phyloP scores from a whole-genome alignment of 2,888 invertebrate species.

The Campoplex capitator region DNA sequence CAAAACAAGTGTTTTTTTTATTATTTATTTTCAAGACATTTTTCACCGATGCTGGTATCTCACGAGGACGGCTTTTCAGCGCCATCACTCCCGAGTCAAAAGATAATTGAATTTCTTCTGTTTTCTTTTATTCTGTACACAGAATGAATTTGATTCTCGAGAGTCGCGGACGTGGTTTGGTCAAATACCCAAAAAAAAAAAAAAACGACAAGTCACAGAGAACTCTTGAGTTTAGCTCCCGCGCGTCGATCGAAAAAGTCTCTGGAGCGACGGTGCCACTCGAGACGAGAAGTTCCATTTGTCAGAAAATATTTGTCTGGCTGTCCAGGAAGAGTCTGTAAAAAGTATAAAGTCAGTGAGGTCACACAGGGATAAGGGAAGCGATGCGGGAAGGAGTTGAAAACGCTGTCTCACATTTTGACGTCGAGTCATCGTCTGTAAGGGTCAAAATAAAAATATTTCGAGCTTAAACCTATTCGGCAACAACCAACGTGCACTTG shows the following conservation, averaged over 20 bases:
- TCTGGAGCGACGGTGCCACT: slow-evolving; percentile 29
- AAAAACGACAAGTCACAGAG: slow-evolving; percentile 25
- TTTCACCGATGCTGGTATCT: background rate
- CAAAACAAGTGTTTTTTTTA: background rate
- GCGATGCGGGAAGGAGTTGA: slow-evolving; percentile 9
- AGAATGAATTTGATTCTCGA: slow-evolving; percentile 3
- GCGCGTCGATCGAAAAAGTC: slow-evolving; percentile 4
- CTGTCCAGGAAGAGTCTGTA: slow-evolving; percentile 23
- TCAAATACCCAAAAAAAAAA: background rate
- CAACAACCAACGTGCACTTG: background rate
- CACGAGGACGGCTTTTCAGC: background rate
- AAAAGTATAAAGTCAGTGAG: background rate
- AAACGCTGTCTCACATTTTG: slow-evolving; percentile 64
- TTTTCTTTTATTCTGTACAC: background rate
- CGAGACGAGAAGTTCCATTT: slow-evolving; percentile 62
- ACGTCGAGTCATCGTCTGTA: slow-evolving; percentile 71
- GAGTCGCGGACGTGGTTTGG: slow-evolving; percentile 21
- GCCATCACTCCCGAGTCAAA: background rate
- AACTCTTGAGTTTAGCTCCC: slow-evolving; percentile 12
- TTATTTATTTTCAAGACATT: background rate
- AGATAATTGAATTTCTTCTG: background rate
- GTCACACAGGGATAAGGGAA: slow-evolving; percentile 1
- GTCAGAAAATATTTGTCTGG: slow-evolving; percentile 67
- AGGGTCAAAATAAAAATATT: slow-evolving; percentile 60
- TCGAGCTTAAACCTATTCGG: background rate